phyloP scores from a whole-genome alignment of 2,113 vertebrate species.

The Anas platyrhynchos region DNA sequence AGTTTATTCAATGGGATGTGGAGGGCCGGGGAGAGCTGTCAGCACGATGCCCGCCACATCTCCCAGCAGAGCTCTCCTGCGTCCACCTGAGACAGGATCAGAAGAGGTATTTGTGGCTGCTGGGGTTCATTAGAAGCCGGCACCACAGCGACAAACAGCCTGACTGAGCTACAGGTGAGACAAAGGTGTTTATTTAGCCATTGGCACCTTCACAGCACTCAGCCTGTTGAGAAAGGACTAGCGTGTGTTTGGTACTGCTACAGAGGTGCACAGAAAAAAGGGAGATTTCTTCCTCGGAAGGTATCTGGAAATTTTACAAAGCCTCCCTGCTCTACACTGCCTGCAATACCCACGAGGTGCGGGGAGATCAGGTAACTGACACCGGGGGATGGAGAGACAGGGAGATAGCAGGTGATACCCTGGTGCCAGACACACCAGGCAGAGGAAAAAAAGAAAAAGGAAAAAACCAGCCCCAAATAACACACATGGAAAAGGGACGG shows the following conservation, averaged over 20 bases:
- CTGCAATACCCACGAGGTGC: background rate
- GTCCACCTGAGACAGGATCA: background rate
- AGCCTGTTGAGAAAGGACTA: background rate
- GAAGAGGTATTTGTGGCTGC: background rate
- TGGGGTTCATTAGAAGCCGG: background rate
- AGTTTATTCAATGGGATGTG: background rate
- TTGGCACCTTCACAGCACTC: background rate
- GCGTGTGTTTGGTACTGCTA: background rate
- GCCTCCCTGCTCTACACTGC: background rate
- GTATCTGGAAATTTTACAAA: background rate
- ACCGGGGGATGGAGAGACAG: background rate
- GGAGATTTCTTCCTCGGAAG: background rate
- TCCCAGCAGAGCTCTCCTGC: background rate
- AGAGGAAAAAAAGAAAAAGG: background rate
- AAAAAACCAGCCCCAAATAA: background rate
- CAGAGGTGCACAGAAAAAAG: background rate
- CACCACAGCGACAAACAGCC: background rate
- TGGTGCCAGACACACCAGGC: background rate
- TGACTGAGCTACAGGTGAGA: background rate
- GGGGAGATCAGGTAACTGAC: background rate
- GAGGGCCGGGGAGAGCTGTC: background rate
- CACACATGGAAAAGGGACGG: fast-evolving
- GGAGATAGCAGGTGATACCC: background rate
- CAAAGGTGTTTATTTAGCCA: background rate
- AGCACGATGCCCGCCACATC: fast-evolving